Evolutionary conservation across 2,888 invertebrate genomes (phyloP), one percentile per base, ranked within the genome.

Genomic region (Plebejus argus): DNA sequence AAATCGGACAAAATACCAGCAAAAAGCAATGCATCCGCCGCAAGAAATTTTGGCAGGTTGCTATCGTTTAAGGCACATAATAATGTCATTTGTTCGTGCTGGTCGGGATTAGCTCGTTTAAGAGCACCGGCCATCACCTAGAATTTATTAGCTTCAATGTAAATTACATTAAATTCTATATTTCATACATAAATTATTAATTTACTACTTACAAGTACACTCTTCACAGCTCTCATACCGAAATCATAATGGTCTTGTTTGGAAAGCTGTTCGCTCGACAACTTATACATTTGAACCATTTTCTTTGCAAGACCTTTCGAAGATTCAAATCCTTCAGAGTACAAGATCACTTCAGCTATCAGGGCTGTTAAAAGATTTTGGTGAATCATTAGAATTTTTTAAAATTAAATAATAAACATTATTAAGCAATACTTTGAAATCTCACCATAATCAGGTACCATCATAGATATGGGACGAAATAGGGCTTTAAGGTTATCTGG

Each of bases 221-320:
- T 98, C 86, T 99, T 99, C 0, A 99, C 98, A 0, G 99, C 98
- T 81, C 99, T 95, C 98, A 98, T 98, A 58, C 97, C 97, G 84
- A 98, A 98, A 89, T 98, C 98, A 85, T 98, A 98, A 85, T 98
- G 98, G 86, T 98, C 97, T 86, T 98, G 98, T 83, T 98, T 98
- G 0, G 98, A 98, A 1, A 98, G 94, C 86, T 98, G 98, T 86
- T 98, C 98, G 83, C 97, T 98, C 84, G 98, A 98, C 6, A 98
- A 91, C 84, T 98, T 98, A 90, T 98, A 98, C 97, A 98, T 97
- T 88, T 98, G 96, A 0, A 97, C 97, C 98, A 98, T 98, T 89
- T 98, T 98, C 85, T 97, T 96, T 0, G 98, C 97, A n/a, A 98
- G 92, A 3, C 96, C 95, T 87, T 96, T 98, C 0, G 98, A 98